Base-by-base conservation (phyloP, 1,140 invertebrate genomes). In the Triops cancriformis region DNA sequence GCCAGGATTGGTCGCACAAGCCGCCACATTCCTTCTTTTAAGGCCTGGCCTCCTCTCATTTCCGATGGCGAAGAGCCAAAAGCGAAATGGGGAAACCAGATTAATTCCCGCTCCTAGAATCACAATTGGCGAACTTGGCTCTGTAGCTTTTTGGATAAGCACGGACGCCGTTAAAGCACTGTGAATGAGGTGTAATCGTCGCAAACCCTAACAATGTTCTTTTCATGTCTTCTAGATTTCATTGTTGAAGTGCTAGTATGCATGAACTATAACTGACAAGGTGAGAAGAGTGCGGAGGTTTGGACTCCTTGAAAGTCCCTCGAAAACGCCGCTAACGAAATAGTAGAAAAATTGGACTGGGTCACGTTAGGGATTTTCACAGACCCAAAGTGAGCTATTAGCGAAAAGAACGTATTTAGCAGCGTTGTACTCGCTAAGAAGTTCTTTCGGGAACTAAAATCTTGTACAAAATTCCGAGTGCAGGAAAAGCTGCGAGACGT, bases 1-100 rank as follows among this genome's bases (percentile, higher is more conserved):
- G 51, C 51, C 51, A 64, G 51, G 51, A 64, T 64, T 64, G 51
- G 51, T 64, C 23, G 51, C 51, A 37, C 31, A 64, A 64, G 51
- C 51, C 45, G 14, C 51, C 51, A 64, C 51, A 64, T 64, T 64
- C 51, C 18, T 18, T 23, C 51, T 64, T 64, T 37, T 37, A 37
- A 37, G 31, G 31, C 31, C 31, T 37, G 31, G 31, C 31, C 31
- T 37, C 31, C 31, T 64, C 51, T 64, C 51, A 64, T 64, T 64
- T 64, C 51, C 51, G 51, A 64, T 64, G 51, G 51, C 51, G 51
- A 64, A 18, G 23, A 64, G 51, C 51, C 51, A 64, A 23, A 64
- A 23, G 51, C 14, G 23, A 64, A 64, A 64, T 18, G 51, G 51
- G 51, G 10, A 64, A 64, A 64, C n/a, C 4, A 18, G 51, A 64